Percentiles rank a stretch among this genome's conserved stretches.
Conservation (phyloP, 2,113 vertebrate genomes). For the Xiphophorus maculatus region DNA sequence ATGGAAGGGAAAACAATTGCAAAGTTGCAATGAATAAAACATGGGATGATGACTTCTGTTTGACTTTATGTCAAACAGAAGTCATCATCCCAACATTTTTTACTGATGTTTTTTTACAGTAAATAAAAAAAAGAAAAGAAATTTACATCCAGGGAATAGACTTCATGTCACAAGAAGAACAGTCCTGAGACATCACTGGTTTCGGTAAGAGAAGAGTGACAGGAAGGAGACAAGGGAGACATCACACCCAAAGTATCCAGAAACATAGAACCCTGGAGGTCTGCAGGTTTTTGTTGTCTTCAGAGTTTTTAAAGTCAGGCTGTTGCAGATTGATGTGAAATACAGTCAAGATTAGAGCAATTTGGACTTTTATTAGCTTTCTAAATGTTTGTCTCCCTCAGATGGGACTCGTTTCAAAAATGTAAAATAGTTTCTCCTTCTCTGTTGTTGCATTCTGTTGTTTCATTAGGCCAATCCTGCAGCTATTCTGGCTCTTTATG, state of each 20-base stretch:
- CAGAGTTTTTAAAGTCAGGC: background rate
- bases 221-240: background rate
- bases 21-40: constrained; percentile 72
- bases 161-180: constrained; percentile 34
- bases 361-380: background rate
- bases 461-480: background rate
- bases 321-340: background rate
- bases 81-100: no score
- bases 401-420: background rate
- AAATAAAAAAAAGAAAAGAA: constrained; percentile 28
- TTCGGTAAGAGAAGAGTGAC: constrained; percentile 17
- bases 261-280: constrained; percentile 11
- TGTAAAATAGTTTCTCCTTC: constrained; percentile 1
- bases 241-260: constrained; percentile 21
- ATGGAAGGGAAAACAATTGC: constrained; percentile 57
- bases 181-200: constrained; percentile 27
- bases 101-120: background rate
- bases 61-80: constrained; percentile 38
- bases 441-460: background rate
- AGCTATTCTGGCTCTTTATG: constrained; percentile 37
- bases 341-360: background rate
- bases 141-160: constrained; percentile 42
- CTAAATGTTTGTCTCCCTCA: background rate
- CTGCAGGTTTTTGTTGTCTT: background rate
- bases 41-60: constrained; percentile 67